A percentile compares a stretch with the other conserved stretches of the same genome.
Evolutionary conservation across 2,797 vertebrate genomes (phyloP).

Genomic region (Macropodus opercularis): DNA sequence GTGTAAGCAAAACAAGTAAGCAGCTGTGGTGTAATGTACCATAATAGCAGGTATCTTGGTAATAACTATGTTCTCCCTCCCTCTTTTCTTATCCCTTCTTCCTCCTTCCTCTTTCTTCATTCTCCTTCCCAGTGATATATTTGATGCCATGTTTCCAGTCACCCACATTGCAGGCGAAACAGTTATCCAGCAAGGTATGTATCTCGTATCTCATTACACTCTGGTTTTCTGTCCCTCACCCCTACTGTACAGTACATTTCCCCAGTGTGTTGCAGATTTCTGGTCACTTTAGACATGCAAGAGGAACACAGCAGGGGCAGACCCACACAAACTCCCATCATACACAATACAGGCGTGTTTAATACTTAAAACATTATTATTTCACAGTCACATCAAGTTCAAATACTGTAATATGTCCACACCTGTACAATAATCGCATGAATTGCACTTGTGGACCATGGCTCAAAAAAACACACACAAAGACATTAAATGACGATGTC

Average conservation of each 20-base stretch:
- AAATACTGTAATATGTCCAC: conserved; percentile 45
- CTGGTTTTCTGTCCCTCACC: conserved; percentile 13
- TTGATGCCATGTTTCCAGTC: conserved; percentile 98
- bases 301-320: conserved; percentile 46
- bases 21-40: neutral
- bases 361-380: conserved; percentile 45
- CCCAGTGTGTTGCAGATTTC: conserved; percentile 42
- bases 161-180: conserved; percentile 97
- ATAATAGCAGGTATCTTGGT: conserved; percentile 19
- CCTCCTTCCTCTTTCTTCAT: conserved; percentile 11
- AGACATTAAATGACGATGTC: conserved; percentile 18
- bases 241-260: conserved; percentile 19
- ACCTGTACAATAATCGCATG: conserved; percentile 32
- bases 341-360: conserved; percentile 41
- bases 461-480: conserved; percentile 17
- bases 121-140: conserved; percentile 89
- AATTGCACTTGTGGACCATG: conserved; percentile 9
- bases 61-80: conserved; percentile 23
- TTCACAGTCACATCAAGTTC: conserved; percentile 40
- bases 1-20: conserved; percentile 5
- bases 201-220: conserved; percentile 29
- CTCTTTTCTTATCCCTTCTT: conserved; percentile 8
- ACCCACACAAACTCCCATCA: conserved; percentile 50
- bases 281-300: conserved; percentile 41
- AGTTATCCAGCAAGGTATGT: conserved; percentile 95